phyloP scores from a whole-genome alignment of 2,797 vertebrate genomes.

The Bucorvus abyssinicus region DNA sequence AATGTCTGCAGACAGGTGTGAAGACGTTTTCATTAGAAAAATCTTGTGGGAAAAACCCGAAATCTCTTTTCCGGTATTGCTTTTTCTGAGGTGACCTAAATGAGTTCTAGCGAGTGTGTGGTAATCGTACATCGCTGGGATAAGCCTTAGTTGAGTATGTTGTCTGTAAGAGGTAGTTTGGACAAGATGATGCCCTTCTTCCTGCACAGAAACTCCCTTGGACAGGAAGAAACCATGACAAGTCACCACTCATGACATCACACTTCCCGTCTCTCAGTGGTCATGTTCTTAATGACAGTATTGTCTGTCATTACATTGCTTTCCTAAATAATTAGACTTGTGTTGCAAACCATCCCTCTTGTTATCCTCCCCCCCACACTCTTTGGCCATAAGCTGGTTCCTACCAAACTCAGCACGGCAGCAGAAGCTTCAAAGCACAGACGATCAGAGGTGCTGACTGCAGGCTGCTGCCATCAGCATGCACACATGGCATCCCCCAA shows the following conservation, averaged over 20 bases:
- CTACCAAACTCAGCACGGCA: background rate
- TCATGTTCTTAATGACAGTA: background rate
- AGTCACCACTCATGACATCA: background rate
- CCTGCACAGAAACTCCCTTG: background rate
- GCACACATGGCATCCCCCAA: background rate
- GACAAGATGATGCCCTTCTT: background rate
- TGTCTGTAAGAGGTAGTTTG: background rate
- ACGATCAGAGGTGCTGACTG: no score
- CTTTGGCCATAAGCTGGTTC: background rate
- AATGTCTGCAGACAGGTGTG: background rate
- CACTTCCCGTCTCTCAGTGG: fast-evolving
- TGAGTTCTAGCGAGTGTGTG: background rate
- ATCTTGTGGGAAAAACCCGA: background rate
- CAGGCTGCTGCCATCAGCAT: no score
- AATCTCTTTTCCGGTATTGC: background rate
- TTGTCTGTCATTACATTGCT: background rate
- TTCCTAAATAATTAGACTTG: background rate
- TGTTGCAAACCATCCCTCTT: background rate
- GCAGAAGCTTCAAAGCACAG: background rate
- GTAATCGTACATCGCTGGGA: fast-evolving
- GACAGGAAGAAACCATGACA: background rate
- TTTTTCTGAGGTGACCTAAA: background rate
- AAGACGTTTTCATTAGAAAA: background rate
- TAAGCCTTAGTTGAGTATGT: background rate
- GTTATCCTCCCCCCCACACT: fast-evolving